Evolutionary conservation across 1,140 invertebrate species (phyloP), one percentile per base, ranked within the genome.

Genomic region (Onthophagus taurus): DNA sequence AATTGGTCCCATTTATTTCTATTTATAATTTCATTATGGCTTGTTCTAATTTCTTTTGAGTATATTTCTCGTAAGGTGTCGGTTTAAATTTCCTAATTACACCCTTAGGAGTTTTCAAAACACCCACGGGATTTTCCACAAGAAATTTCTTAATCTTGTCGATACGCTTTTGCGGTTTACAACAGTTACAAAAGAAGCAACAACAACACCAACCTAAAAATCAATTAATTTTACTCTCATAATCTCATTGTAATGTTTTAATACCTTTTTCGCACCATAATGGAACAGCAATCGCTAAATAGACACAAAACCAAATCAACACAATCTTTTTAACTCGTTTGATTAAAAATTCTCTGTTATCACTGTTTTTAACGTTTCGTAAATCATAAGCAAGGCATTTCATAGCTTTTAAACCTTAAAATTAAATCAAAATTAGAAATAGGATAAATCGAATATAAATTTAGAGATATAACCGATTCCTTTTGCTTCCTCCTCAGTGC

Each of bases 171-270:
- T 41, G 33, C 9, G 61, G 63, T 47, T 48, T 48, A 41, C 61
- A 65, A 21, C 54, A 55, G 51, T 57, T 54, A 36, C 55, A 63
- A 35, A 48, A 33, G 18, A 54, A 63, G 42, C 61, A 65, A 43
- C 61, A 63, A 35, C 61, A 63, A 39, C 61, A 62, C 61, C 60
- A 65, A 18, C 58, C 60, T 62, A 47, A 39, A 51, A 44, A 36
- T 47, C 18, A 35, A 7, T 23, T 30, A 8, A 18, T 30, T 17
- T 39, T 12, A 19, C 23, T 2, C 12, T 3, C 20, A 17, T 20
- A 31, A 33, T 33, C 4, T 6, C n/a, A 13, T 21, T 2, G 1
- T 1, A 29, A 26, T 29, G 3, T 24, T 42, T 20, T 42, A 12
- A 45, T 43, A 62, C 62, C 62, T 49, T 51, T 45, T 34, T 55